phyloP scores from a whole-genome alignment of 2,888 invertebrate genomes.

The Drosophila pseudotakahashii region DNA sequence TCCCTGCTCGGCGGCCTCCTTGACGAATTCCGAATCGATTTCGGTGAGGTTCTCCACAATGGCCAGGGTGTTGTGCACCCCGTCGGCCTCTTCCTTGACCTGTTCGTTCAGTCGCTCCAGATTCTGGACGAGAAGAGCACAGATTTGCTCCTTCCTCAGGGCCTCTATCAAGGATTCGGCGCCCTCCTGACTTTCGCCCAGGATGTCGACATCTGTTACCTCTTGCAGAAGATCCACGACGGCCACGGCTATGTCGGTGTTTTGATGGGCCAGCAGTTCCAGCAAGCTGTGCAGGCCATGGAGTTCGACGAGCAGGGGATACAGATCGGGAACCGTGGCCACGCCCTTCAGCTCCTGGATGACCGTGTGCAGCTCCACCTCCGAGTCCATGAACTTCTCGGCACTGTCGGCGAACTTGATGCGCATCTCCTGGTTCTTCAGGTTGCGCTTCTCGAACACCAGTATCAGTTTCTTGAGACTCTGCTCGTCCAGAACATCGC shows the following conservation, averaged over 20 bases:
- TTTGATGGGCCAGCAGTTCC: conserved; percentile 97
- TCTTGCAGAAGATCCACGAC: conserved; percentile 89
- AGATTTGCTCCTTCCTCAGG: conserved; percentile 94
- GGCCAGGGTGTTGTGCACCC: conserved; percentile 95
- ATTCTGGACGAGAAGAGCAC: conserved; percentile 96
- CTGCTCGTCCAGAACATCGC: conserved; percentile 94
- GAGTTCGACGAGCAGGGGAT: conserved; percentile 94
- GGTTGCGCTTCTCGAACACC: conserved; percentile 96
- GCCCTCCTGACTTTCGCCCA: conserved; percentile 95
- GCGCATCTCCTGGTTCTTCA: conserved; percentile 98
- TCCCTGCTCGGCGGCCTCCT: conserved; percentile 95
- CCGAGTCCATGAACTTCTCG: conserved; percentile 99
- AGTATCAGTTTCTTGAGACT: conserved; percentile 94
- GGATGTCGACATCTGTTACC: conserved; percentile 97
- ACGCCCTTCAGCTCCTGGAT: conserved; percentile 95
- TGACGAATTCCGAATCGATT: conserved; percentile 92
- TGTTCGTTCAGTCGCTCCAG: conserved; percentile 96
- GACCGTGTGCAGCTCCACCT: conserved; percentile 95
- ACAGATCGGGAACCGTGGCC: conserved; percentile 97
- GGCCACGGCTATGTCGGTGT: conserved; percentile 88
- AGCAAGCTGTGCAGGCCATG: conserved; percentile 95
- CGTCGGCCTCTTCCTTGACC: conserved; percentile 97
- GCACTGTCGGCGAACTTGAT: conserved; percentile 99
- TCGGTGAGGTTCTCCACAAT: conserved; percentile 98
- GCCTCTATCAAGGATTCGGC: conserved; percentile 94